Evolutionary conservation across 2,888 invertebrate genomes (phyloP), one percentile per base, ranked within the genome.

Genomic region (Caenorhabditis imperialis): DNA sequence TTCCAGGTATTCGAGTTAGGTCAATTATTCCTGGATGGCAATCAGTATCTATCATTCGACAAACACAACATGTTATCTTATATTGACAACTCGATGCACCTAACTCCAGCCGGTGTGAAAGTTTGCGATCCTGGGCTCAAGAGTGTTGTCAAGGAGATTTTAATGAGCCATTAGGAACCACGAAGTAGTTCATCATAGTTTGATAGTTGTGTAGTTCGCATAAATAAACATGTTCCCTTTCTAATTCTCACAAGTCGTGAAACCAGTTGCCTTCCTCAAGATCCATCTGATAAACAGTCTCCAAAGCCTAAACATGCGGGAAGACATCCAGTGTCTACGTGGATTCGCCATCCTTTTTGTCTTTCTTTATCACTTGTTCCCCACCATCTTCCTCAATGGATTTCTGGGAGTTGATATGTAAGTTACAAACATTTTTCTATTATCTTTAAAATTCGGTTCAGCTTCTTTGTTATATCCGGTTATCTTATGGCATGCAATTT

Each of bases 401-500:
- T 70, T 70, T 50, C 55, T 70, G 1, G 70, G 70, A 54, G 70
- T 70, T 23, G 70, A 70, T 42, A 44, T 61, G 61, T 70, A 22
- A 40, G 57, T 35, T 22, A 14, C 16, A 47, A 6, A 4, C 2
- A 14, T 37, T 16, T 2, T 16, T n/a, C n/a, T 23, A 16, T 14
- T 4, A n/a, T n/a, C 47, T 12, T n/a, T 5, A 47, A 27, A 7
- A 16, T 7, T 18, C 18, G 22, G 30, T 18, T 3, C 38, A 58
- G 67, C 42, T 67, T 67, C 25, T 62, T 71, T 61, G 55, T 61
- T 1, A 60, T 61, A 5, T 69, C 69, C 23, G 69, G 69, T n/a
- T 61, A 60, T 33, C 42, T 70, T 4, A 55, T 61, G 61, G 60
- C 53, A 6, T 40, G 22, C 20, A 53, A 60, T 27, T 30, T 69